Base-by-base conservation (phyloP, 2,113 vertebrate genomes). In the Corydoras maculifer region DNA sequence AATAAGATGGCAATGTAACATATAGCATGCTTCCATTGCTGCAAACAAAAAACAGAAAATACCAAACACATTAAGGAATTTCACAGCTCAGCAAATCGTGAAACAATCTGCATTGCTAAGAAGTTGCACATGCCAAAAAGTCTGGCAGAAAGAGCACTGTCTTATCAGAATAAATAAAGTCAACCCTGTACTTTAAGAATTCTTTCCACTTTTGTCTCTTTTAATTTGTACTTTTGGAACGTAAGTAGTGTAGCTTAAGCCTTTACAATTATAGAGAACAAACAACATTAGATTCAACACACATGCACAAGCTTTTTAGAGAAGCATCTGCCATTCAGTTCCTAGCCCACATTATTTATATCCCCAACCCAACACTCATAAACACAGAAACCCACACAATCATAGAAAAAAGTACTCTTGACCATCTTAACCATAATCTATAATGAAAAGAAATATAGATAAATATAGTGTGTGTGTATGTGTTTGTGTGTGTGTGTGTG, bases 171-270 rank as follows among this genome's bases (percentile, higher is more conserved):
- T 81, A 78, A 77, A 71, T 82, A 82, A 83, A 79, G 77, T 75
- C 73, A 82, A 78, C 74, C 77, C 58, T 61, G 69, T 77, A 83
- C 86, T 82, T 81, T 79, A 60, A 78, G 78, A 83, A 87, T 89
- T 89, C 86, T 82, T 86, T 58, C 76, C 80, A 78, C 82, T 81
- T 77, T 75, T 69, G 65, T 76, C 83, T 76, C 64, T 53, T 68
- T 81, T 83, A 79, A 87, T 87, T 81, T 76, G 74, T 78, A 49
- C 65, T 77, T 81, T 82, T 76, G 65, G 78, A 85, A 83, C 77
- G 75, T 77, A 72, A 74, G 82, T 69, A 72, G 80, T 69, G 78
- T 79, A 82, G 84, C 72, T 75, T 15, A 35, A 50, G 61, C 72
- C 69, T 75, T 72, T 79, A 72, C 78, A 83, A 84, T 76, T 72